Evolutionary conservation across 2,888 invertebrate genomes (phyloP), one percentile per base, ranked within the genome.

Genomic region (Sicus ferrugineus): DNA sequence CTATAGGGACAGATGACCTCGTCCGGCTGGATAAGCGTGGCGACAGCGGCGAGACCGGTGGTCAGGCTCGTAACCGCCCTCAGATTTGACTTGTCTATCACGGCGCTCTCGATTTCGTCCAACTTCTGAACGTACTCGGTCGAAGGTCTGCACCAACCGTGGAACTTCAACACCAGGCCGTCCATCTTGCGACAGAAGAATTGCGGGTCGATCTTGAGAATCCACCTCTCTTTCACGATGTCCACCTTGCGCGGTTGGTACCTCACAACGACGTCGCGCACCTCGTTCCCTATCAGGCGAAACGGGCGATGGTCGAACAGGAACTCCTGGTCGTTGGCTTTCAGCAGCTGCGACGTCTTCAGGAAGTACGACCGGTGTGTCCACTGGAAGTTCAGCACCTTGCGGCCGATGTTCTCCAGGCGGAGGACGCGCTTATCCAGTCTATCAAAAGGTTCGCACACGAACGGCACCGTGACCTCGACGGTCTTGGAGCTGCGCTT

Each of bases 381-480:
- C 83, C 81, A 82, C 5, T 75, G 73, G 58, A 75, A 80, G 23
- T 69, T 74, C 7, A 82, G 21, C 0, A 76, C 66, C 19, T 70
- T 72, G 0, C 42, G 68, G 1, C 82, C 82, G 4, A 82, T 64
- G 61, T 82, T 82, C 67, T 81, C 76, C 16, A 82, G 9, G 28
- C 73, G 75, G 11, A 82, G 34, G 2, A 78, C 70, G 3, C 76
- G 73, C 67, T 78, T 77, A 0, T 69, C 1, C 1, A 76, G 70
- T 0, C 67, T 69, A 46, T 79, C 70, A 52, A 71, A 83, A 0
- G 83, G 83, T 2, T 73, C 71, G 14, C 80, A 80, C 4, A 76
- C 69, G 31, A 83, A 80, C 16, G 67, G 2, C 0, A 73, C 31
- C 4, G 74, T 31, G 0, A 71, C 26, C 0, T 79, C 76, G 1